These are phyloP conservation scores for Zygaena filipendulae DNA, from an alignment of 2,888 invertebrate species.

Conservation along the genomic window DNA sequence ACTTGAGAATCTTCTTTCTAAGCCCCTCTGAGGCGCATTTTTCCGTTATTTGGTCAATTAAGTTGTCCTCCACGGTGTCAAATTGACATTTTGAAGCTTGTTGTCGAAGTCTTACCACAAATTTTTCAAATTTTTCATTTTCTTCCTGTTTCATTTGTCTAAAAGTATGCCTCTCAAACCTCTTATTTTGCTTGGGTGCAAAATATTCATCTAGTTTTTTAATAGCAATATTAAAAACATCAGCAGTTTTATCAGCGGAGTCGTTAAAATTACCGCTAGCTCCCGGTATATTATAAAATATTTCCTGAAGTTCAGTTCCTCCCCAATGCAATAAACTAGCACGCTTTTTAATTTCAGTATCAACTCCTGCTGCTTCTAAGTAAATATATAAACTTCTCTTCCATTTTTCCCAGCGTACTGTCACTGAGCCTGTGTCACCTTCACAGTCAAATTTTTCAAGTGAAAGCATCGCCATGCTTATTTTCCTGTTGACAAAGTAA, in stretches of 20 bases:
- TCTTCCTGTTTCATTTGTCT: slow-evolving; percentile 7
- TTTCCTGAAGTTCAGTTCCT: slow-evolving; percentile 20
- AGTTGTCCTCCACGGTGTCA: background rate
- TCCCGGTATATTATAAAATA: slow-evolving; percentile 21
- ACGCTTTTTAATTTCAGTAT: slow-evolving; percentile 10
- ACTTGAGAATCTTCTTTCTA: slow-evolving; percentile 4
- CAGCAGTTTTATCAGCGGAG: background rate
- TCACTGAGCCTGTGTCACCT: slow-evolving; percentile 20
- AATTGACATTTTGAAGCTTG: slow-evolving; percentile 3
- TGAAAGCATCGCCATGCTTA: too few relatives aligned
- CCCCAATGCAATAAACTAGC: slow-evolving; percentile 19
- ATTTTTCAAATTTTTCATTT: slow-evolving; percentile 8
- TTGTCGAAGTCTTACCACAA: slow-evolving; percentile 2
- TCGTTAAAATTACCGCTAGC: slow-evolving; percentile 9
- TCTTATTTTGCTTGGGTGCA: slow-evolving; percentile 4
- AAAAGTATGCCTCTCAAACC: slow-evolving; percentile 7
- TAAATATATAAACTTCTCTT: slow-evolving; percentile 20
- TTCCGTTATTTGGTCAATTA: slow-evolving; percentile 10
- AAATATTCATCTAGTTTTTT: slow-evolving; percentile 8
- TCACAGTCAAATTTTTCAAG: slow-evolving; percentile 11
- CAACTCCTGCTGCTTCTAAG: slow-evolving; percentile 13
- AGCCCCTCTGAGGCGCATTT: slow-evolving; percentile 4
- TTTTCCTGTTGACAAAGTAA: too few relatives aligned
- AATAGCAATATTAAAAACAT: slow-evolving; percentile 10
- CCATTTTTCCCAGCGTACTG: slow-evolving; percentile 23